Base-by-base conservation (phyloP, 2,113 vertebrate genomes). In the Triplophysa siluroides region DNA sequence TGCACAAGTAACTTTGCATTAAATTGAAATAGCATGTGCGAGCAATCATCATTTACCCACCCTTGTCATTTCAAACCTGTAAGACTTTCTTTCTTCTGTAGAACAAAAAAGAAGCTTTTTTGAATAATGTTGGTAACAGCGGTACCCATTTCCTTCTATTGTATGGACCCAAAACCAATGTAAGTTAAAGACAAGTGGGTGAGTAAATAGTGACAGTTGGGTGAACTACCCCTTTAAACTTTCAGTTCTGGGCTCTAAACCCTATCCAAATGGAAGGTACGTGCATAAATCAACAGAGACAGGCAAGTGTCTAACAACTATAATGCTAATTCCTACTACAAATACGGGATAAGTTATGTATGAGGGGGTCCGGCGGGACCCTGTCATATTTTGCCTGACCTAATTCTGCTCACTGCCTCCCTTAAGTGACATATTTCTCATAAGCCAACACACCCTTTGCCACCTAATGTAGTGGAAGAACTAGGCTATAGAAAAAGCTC, bases 251-350 rank as follows among this genome's bases (percentile, higher is more conserved):
- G 29, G 29, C 3, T 29, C 4, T 29, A 8, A 76, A 41, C 8
- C 73, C 58, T 26, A 58, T 50, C 63, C 29, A 75, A n/a, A 26
- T n/a, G 12, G 21, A 74, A 7, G 11, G 12, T 50, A 45, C 47
- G 8, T 75, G 10, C 16, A 92, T 91, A 91, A 84, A 92, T 90
- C 89, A 92, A 89, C 81, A 83, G 87, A 91, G 90, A 91, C 88
- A 88, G 88, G 89, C 90, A 92, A 91, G 90, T 90, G 90, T 88
- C 88, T 90, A 71, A 78, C 83, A 86, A 90, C 86, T 89, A 89
- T 90, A 91, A 88, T 88, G 87, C 81, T 88, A 90, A 90, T 88
- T 89, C 81, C 85, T 91, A 88, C 81, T 89, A 84, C 86, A 90
- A 90, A 89, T 92, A 91, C 90, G 85, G 86, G 85, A 87, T 92